Base-by-base conservation (phyloP, 1,140 invertebrate genomes). In the Ectropis grisescens region DNA sequence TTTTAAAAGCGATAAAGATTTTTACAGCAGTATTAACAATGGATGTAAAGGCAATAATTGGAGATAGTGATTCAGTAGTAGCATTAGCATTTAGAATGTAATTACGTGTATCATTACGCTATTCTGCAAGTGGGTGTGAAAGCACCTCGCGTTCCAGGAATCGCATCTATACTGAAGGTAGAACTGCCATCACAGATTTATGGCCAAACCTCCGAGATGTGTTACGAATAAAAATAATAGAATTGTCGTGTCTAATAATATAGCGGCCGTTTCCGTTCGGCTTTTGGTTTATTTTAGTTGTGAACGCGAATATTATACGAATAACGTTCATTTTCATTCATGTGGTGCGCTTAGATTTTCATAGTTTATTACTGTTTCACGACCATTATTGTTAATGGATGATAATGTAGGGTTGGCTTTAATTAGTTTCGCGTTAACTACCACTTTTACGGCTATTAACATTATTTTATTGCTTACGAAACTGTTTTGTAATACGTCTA, bases 221-320 rank as follows among this genome's bases (percentile, higher is more conserved):
- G 67, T 66, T 69, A 72, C 69, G 65, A 76, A 76, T 76, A 79
- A 79, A 79, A 79, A 80, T 76, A 80, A 80, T 76, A 80, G 71
- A 75, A 76, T 76, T 75, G 69, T 74, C 69, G 66, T 69, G 39
- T 76, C 74, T 76, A 74, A 75, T 79, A 79, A 79, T 79, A 76
- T 59, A 66, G 59, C 62, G 56, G 56, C 55, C 59, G 67, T 72
- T 79, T 79, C 74, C 74, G 74, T 68, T 76, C 62, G 64, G 47
- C 54, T 70, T 65, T 66, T 62, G 46, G 74, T 74, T 76, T 79
- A 79, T 79, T 79, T 79, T 59, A 48, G 66, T 72, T 64, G 48
- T 65, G 54, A 62, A 64, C 58, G 72, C 70, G 64, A 79, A 79
- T 75, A 72, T 74, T 62, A 47, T 37, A 38, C 33, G 39, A 19